Evolutionary conservation across 2,113 vertebrate species (phyloP).

Genomic region (Zosterops japonicus): DNA sequence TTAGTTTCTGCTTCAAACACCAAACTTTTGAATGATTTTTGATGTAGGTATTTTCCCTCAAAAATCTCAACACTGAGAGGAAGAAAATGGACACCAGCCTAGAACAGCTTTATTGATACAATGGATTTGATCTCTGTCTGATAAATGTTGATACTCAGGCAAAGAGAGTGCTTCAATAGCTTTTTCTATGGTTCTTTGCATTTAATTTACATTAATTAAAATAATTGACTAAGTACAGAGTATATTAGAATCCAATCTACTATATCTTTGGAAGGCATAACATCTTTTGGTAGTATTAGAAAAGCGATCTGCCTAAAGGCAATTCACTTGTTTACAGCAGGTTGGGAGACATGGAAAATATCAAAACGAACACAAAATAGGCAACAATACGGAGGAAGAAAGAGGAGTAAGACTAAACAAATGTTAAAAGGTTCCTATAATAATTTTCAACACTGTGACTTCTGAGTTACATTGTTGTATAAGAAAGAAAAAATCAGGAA

Average conservation of each 20-base stretch:
- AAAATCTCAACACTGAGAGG: not conserved
- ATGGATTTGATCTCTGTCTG: not conserved
- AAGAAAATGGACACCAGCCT: not conserved
- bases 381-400: not conserved
- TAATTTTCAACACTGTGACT: not conserved
- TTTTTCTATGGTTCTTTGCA: conserved; percentile 13
- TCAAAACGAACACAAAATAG: not conserved
- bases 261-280: not conserved
- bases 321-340: not conserved
- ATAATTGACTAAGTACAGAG: not conserved
- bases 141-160: not conserved
- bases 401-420: not conserved
- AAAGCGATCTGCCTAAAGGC: not conserved
- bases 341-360: not conserved
- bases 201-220: conserved; percentile 12
- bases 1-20: not conserved
- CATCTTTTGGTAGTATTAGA: not conserved
- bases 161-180: not conserved
- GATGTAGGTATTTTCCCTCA: not conserved
- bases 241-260: not conserved
- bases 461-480: not conserved
- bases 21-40: not conserved
- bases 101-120: not conserved
- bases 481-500: not conserved
- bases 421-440: not conserved